A percentile compares a stretch with the other conserved stretches of the same genome.
Conservation (phyloP, 2,113 vertebrate species). For the Falcunculus frontatus region DNA sequence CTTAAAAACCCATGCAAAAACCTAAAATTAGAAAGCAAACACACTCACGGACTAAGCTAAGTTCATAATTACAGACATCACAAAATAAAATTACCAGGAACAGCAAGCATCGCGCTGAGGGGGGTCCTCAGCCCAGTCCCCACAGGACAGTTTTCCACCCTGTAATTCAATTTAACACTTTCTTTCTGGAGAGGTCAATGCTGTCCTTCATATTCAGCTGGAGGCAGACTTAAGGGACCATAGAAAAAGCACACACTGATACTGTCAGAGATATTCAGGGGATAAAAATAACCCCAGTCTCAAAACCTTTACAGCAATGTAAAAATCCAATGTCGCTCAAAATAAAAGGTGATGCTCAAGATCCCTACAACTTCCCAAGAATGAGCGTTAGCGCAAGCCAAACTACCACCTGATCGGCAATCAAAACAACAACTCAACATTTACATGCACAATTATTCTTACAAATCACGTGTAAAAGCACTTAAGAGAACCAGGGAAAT, state of each 20-base stretch:
- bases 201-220: neutral
- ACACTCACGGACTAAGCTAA: neutral
- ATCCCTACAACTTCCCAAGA: neutral
- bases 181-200: neutral
- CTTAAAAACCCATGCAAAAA: neutral
- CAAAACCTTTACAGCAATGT: neutral
- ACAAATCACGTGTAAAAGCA: neutral
- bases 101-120: neutral
- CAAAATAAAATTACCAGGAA: neutral
- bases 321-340: neutral
- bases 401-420: neutral
- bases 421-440: neutral
- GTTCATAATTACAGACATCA: neutral
- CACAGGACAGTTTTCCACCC: neutral
- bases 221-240: neutral
- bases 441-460: neutral
- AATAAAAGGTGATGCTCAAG: neutral
- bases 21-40: neutral
- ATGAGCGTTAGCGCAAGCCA: neutral
- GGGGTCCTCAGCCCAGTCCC: neutral
- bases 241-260: rapidly evolving
- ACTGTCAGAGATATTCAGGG: neutral
- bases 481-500: neutral
- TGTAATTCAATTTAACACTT: neutral
- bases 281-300: neutral